A percentile compares a stretch with the other conserved stretches of the same genome.
Conservation (phyloP, 53 echinoderm and acorn worm genomes). For the Apostichopus leukothele region DNA sequence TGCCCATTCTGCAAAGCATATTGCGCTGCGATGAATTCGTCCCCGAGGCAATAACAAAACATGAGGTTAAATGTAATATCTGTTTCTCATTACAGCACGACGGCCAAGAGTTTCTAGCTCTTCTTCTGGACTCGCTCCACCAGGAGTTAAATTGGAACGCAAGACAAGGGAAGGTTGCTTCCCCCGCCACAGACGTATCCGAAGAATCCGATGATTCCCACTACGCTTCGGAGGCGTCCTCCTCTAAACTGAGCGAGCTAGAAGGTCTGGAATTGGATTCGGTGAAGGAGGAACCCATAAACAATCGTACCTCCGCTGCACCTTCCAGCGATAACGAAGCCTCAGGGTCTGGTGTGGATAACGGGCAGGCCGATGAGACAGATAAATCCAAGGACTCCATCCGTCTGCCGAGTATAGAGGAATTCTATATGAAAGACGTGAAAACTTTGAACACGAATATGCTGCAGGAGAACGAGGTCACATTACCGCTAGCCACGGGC, state of each 20-base stretch:
- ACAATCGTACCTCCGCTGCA: conserved; percentile 44
- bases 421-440: conserved; percentile 97
- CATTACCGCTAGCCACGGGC: conserved; percentile 35
- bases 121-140: conserved; percentile 89
- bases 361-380: conserved; percentile 31
- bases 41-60: too few relatives aligned
- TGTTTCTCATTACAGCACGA: conserved; percentile 70
- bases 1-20: too few relatives aligned
- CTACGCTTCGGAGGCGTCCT: conserved; percentile 90
- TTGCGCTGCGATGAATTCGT: too few relatives aligned
- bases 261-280: conserved; percentile 92
- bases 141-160: conserved; percentile 86
- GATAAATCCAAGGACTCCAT: conserved; percentile 53
- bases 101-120: conserved; percentile 95
- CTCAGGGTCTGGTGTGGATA: neutral
- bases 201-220: conserved; percentile 96
- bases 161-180: conserved; percentile 70
- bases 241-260: conserved; percentile 92
- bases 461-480: conserved; percentile 79
- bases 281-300: conserved; percentile 75
- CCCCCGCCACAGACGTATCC: conserved; percentile 84
- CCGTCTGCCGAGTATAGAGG: conserved; percentile 84
- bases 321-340: conserved; percentile 18
- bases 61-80: neutral
- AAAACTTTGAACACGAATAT: conserved; percentile 96